Evolutionary conservation across 2,888 invertebrate genomes (phyloP).

Genomic region (Nemotelus pantherinus): DNA sequence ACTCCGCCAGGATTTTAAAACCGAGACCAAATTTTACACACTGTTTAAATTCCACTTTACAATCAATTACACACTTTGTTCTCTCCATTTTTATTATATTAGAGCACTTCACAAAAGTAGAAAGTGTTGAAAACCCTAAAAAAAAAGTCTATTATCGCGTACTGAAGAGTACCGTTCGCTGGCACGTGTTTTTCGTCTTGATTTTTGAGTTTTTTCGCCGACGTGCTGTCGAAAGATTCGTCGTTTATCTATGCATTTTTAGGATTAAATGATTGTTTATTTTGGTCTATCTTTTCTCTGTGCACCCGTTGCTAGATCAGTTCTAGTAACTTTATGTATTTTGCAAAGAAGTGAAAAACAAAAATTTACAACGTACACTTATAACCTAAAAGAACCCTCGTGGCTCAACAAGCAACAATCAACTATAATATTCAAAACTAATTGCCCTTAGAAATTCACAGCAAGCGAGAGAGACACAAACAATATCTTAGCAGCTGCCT

Average conservation of each 20-base stretch:
- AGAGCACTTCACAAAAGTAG: not conserved
- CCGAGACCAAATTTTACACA: not conserved
- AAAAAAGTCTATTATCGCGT: not conserved
- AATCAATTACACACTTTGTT: not conserved
- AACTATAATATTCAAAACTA: slow-evolving; percentile 3
- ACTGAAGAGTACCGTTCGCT: not conserved
- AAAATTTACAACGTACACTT: slow-evolving; percentile 17
- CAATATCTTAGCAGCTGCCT: slow-evolving; percentile 3
- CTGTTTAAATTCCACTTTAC: not conserved
- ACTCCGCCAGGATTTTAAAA: not conserved
- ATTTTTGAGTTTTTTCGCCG: not conserved
- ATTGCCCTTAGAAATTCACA: not conserved
- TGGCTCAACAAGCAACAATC: not conserved
- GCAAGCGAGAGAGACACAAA: not conserved
- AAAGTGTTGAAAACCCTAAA: slow-evolving; percentile 2
- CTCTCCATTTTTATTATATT: not conserved
- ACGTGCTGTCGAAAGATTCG: not conserved
- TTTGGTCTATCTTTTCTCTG: not conserved
- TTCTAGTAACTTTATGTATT: not conserved
- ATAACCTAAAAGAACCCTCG: slow-evolving; percentile 8
- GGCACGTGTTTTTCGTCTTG: slow-evolving; percentile 3
- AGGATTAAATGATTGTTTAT: not conserved
- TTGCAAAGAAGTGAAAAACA: not conserved
- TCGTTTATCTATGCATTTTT: not conserved
- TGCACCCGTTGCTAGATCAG: not conserved